Conservation (phyloP, 2,113 vertebrate genomes). For the Sylvilagus bachmani region DNA sequence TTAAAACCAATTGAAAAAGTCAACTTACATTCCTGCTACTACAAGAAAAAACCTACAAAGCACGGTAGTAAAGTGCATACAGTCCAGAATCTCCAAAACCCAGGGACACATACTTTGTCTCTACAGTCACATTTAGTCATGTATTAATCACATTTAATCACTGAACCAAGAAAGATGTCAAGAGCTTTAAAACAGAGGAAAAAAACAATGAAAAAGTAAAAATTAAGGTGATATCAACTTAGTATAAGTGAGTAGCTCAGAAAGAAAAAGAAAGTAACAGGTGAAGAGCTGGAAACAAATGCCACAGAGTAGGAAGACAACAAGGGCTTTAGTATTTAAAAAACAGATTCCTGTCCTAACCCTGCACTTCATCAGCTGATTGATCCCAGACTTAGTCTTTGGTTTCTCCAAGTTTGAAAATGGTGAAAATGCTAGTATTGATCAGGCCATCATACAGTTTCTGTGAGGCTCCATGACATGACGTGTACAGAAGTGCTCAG, state of each 20-base stretch:
- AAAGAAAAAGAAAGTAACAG: not conserved
- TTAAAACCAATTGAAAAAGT: not conserved
- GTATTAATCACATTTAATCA: slow-evolving; percentile 35
- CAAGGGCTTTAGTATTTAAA: not conserved
- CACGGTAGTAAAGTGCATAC: not conserved
- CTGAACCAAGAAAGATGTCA: not conserved
- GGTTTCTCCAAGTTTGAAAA: not conserved
- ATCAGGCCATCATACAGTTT: not conserved
- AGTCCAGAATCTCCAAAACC: slow-evolving; percentile 11
- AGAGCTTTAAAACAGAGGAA: not conserved
- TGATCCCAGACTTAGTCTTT: not conserved
- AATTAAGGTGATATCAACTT: not conserved
- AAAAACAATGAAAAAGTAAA: not conserved
- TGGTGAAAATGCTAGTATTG: not conserved
- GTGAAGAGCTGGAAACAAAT: not conserved
- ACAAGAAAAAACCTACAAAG: not conserved
- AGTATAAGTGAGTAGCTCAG: not conserved
- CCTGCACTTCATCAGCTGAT: not conserved
- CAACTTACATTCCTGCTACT: not conserved
- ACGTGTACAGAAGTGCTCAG: not conserved
- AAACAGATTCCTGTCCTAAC: not conserved
- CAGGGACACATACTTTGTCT: not conserved
- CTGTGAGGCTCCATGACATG: not conserved
- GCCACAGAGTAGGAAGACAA: not conserved
- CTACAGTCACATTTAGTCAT: too few species aligned